phyloP scores from a whole-genome alignment of 1,140 invertebrate genomes.

The Nasonia vitripennis region DNA sequence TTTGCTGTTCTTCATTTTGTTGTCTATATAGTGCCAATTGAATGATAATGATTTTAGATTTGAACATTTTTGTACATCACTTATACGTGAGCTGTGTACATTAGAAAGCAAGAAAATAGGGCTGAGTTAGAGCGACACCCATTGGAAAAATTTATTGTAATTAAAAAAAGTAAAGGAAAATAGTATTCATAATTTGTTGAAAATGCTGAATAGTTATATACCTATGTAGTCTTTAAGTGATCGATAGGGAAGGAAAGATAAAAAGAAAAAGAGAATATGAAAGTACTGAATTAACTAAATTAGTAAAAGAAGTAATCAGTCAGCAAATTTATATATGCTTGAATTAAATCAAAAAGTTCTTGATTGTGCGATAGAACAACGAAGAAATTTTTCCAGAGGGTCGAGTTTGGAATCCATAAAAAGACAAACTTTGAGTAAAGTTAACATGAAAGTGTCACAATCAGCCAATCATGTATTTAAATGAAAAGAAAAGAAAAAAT shows the following conservation, averaged over 20 bases:
- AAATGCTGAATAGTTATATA: constrained; percentile 44
- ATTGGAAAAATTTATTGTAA: constrained; percentile 49
- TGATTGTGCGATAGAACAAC: constrained; percentile 16
- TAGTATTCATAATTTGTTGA: constrained; percentile 47
- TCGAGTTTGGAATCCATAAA: constrained; percentile 13
- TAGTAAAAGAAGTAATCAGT: background rate
- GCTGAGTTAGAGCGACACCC: constrained; percentile 19
- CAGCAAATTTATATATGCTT: background rate
- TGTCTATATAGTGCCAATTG: constrained; percentile 45
- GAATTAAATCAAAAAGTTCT: constrained; percentile 38
- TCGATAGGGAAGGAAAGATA: background rate
- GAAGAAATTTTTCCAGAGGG: constrained; percentile 38
- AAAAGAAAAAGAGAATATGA: constrained; percentile 22
- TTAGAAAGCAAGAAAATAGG: constrained; percentile 22
- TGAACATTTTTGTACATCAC: constrained; percentile 43
- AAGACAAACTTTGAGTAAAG: background rate
- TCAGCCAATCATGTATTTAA: constrained; percentile 52
- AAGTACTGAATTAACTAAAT: constrained; percentile 41
- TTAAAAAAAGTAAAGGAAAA: constrained; percentile 25
- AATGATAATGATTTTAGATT: constrained; percentile 46
- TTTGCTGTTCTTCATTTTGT: constrained; percentile 18
- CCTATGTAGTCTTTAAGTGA: constrained; percentile 24
- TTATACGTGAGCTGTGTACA: constrained; percentile 37
- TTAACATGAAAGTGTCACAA: constrained; percentile 54
- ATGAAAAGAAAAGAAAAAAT: constrained; percentile 17